These are phyloP conservation scores for Ceratitis capitata DNA, from an alignment of 1,140 invertebrate species.

Conservation along the genomic window DNA sequence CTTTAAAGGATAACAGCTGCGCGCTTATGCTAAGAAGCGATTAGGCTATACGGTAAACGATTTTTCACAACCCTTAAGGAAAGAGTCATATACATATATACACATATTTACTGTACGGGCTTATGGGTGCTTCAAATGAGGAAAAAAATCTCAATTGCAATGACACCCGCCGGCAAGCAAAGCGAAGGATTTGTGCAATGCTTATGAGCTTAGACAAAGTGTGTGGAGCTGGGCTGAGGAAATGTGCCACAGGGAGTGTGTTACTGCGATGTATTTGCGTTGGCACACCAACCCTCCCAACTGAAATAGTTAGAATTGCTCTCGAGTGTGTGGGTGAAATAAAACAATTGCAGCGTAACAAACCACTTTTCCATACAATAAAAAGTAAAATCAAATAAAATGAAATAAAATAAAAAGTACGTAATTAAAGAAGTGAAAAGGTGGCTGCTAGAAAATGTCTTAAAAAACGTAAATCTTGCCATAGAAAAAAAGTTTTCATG, in stretches of 20 bases:
- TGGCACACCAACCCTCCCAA: not conserved
- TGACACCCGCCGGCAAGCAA: not conserved
- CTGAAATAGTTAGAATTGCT: not conserved
- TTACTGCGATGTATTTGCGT: not conserved
- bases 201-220: not conserved
- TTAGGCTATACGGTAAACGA: not conserved
- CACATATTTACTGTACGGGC: not conserved
- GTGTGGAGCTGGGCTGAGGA: no score
- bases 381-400: not conserved
- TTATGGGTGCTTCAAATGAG: not conserved
- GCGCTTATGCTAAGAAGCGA: not conserved
- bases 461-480: no score
- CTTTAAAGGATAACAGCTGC: conserved; percentile 11
- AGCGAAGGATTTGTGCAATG: not conserved
- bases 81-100: no score
- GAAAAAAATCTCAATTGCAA: not conserved
- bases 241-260: no score
- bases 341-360: not conserved
- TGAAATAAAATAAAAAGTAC: not conserved
- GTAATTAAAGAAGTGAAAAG: not conserved
- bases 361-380: not conserved
- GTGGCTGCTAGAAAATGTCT: not conserved
- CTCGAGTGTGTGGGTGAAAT: not conserved
- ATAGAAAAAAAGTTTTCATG: no score
- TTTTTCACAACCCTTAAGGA: not conserved